Evolutionary conservation across 2,113 vertebrate genomes (phyloP).

Genomic region (Bufo gargarizans): DNA sequence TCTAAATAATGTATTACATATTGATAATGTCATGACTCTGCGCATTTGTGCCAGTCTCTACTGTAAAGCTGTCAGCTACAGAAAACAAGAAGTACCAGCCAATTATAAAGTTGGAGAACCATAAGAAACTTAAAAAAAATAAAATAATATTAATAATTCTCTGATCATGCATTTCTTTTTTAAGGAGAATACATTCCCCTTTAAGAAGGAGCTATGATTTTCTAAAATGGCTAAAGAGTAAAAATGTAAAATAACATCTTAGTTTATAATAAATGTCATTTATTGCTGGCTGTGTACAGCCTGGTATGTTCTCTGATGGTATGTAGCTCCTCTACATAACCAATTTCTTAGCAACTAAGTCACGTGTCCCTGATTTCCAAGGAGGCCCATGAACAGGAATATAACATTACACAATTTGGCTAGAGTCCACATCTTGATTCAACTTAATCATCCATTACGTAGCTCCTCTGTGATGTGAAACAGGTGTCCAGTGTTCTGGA

Average conservation of each 20-base stretch:
- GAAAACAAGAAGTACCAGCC: neutral
- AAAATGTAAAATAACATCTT: no score
- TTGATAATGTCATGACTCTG: neutral
- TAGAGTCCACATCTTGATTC: constrained; percentile 5
- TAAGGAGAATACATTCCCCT: no score
- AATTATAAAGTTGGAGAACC: neutral
- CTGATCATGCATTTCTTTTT: no score
- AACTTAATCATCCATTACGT: neutral
- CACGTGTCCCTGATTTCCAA: neutral
- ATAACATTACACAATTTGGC: constrained; percentile 33
- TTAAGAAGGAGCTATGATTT: no score
- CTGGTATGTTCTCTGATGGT: neutral
- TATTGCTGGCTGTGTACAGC: neutral
- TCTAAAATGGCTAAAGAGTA: no score
- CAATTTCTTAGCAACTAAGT: neutral
- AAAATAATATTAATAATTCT: no score
- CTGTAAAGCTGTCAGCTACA: neutral
- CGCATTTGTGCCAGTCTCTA: neutral
- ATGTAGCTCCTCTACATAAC: neutral
- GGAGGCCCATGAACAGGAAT: neutral
- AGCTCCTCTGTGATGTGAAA: constrained; percentile 25
- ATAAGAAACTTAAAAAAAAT: no score
- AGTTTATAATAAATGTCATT: no score
- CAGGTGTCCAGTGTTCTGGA: constrained; percentile 27
- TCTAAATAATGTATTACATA: neutral